Evolutionary conservation across 2,888 invertebrate genomes (phyloP), one percentile per base, ranked within the genome.

Genomic region (Shargacucullia verbasci): DNA sequence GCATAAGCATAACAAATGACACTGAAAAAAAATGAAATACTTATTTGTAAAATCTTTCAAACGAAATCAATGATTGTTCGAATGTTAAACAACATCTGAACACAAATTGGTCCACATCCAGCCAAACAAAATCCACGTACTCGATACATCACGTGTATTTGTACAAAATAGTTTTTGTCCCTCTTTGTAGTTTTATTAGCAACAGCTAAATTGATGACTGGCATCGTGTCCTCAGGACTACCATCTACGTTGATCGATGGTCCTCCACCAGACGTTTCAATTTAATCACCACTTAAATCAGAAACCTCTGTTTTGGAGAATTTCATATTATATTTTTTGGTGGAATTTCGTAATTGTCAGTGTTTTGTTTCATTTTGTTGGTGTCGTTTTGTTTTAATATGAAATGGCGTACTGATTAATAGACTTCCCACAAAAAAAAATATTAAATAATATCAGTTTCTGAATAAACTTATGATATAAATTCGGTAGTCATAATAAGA

Each of bases 81-180:
- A 29, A 29, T 29, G 27, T 27, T 29, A 6, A 29, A 29, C 29
- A 29, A 29, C 4, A 2, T 20, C 20, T 4, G 0, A 15, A 25
- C 7, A 9, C 7, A 10, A 33, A 50, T 38, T 31, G 13, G 9
- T 37, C 6, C 64, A 53, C 65, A 70, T 80, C 76, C 50, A 76
- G 71, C 27, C 49, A 43, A 47, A 59, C 44, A 43, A 69, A 55
- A 41, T 79, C 71, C 37, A 38, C 46, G 75, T 55, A 54, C 54
- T 65, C 80, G 76, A 85, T 86, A 81, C 79, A 80, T 84, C 82
- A 82, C 77, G 62, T 70, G 70, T 83, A 80, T 83, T 83, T 81
- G 77, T 81, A 80, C 81, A 80, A 79, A 85, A 83, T 82, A 79
- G 82, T 86, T 81, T 84, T 85, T 84, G 80, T 81, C 72, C 73